phyloP scores from a whole-genome alignment of 2,113 vertebrate species.

The Microcebus murinus region DNA sequence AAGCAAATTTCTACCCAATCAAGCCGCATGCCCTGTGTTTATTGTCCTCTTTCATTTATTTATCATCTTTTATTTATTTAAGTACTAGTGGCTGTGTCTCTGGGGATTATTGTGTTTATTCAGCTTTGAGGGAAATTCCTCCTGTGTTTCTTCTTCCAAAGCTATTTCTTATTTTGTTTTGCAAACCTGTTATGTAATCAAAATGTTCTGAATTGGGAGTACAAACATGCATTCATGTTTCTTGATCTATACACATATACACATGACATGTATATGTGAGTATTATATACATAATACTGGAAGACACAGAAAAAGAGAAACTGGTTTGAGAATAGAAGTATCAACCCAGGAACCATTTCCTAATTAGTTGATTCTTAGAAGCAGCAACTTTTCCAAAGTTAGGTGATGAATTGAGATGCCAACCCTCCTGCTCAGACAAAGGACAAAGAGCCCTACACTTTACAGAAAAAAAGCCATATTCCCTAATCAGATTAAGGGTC shows the following conservation, averaged over 20 bases:
- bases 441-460: background rate
- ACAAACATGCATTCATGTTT: background rate
- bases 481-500: background rate
- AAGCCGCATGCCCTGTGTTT: background rate
- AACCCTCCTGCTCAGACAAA: background rate
- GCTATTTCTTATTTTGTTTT: slow-evolving; percentile 30
- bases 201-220: background rate
- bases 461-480: background rate
- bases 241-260: background rate
- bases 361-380: background rate
- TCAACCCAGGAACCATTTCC: background rate
- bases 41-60: slow-evolving; percentile 37
- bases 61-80: slow-evolving; percentile 39
- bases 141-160: slow-evolving; percentile 35
- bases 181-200: background rate
- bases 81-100: background rate
- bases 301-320: slow-evolving; percentile 32
- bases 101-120: slow-evolving; percentile 20
- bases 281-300: background rate
- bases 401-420: background rate
- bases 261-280: background rate
- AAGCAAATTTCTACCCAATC: background rate
- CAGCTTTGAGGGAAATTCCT: slow-evolving; percentile 25
- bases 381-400: background rate
- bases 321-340: background rate